Evolutionary conservation across 2,888 invertebrate genomes (phyloP).

Genomic region (Eupithecia vulgata): DNA sequence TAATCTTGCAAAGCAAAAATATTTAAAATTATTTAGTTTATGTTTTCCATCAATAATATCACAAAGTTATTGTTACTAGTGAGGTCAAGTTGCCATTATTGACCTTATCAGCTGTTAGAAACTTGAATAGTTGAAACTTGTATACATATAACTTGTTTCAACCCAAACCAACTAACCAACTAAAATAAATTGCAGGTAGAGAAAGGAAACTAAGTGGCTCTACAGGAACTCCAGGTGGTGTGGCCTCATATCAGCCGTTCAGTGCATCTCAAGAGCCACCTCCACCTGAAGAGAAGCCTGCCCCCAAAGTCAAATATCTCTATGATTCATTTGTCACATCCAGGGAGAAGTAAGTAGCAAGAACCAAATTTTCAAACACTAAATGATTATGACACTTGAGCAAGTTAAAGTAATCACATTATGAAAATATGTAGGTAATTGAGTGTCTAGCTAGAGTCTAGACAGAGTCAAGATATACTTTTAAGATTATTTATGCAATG

Average conservation of each 20-base stretch:
- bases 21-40: no score
- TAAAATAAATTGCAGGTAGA: slow-evolving; percentile 74
- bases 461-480: background rate
- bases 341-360: slow-evolving; percentile 71
- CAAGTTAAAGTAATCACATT: background rate
- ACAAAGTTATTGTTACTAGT: no score
- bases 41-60: no score
- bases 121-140: no score
- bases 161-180: no score
- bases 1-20: no score
- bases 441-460: background rate
- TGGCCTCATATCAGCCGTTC: slow-evolving; percentile 95
- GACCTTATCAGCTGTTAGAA: no score
- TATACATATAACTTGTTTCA: no score
- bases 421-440: background rate
- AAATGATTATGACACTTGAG: background rate
- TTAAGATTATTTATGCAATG: background rate
- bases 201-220: slow-evolving; percentile 90
- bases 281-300: slow-evolving; percentile 88
- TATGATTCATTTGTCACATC: slow-evolving; percentile 84
- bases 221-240: slow-evolving; percentile 85
- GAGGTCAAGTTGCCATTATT: no score
- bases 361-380: background rate
- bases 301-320: slow-evolving; percentile 85
- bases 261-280: slow-evolving; percentile 91